phyloP scores from a whole-genome alignment of 2,797 vertebrate species.

The Spheniscus humboldti region DNA sequence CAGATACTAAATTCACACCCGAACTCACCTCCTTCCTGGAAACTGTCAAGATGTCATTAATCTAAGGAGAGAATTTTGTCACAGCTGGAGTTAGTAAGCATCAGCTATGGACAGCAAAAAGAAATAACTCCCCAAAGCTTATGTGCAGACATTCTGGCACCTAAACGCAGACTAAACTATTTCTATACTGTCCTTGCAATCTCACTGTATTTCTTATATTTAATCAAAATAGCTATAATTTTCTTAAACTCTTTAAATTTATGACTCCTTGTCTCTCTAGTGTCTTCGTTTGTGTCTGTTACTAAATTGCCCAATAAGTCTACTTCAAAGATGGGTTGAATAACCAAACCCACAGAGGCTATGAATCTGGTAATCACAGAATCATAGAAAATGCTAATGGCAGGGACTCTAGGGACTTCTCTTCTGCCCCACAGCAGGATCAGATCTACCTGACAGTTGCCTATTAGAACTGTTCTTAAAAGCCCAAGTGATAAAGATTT shows the following conservation, averaged over 20 bases:
- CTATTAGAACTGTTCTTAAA: neutral
- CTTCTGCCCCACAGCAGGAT: neutral
- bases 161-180: conserved; percentile 9
- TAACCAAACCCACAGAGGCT: neutral
- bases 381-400: neutral
- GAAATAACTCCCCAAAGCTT: neutral
- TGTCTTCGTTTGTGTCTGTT: neutral
- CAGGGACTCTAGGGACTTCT: neutral
- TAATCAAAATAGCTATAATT: neutral
- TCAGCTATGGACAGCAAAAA: conserved; percentile 23
- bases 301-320: neutral
- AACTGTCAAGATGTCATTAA: conserved; percentile 15
- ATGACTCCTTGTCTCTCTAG: neutral
- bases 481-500: neutral
- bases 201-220: neutral
- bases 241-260: neutral
- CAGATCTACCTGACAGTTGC: neutral
- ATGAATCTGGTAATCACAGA: neutral
- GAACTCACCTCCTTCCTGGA: conserved; percentile 5
- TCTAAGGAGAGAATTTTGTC: conserved; percentile 37
- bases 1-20: neutral
- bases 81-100: conserved; percentile 40
- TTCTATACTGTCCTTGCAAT: neutral
- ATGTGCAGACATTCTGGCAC: conserved; percentile 40
- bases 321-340: neutral